A percentile compares a stretch with the other conserved stretches of the same genome.
These are phyloP conservation scores for Mimumesa dahlbomi DNA, from an alignment of 2,888 invertebrate genomes.

Conservation along the genomic window DNA sequence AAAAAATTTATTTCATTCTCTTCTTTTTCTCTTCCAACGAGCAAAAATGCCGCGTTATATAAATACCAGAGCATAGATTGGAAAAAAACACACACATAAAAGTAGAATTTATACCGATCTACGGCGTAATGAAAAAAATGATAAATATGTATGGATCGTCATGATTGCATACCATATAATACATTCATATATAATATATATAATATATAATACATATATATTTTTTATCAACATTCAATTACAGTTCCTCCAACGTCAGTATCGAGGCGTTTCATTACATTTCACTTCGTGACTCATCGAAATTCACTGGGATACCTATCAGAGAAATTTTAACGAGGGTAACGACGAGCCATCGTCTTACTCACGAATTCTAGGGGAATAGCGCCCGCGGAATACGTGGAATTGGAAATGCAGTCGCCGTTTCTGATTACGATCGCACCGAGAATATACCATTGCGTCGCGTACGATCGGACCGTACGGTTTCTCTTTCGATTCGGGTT, in stretches of 20 bases:
- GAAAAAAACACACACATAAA: too few relatives aligned
- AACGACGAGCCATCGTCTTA: conserved; percentile 42
- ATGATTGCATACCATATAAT: too few relatives aligned
- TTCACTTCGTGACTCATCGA: conserved; percentile 26
- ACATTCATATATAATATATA: too few relatives aligned
- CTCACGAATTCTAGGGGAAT: conserved; percentile 50
- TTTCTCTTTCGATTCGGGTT: background rate
- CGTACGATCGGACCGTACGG: conserved; percentile 16
- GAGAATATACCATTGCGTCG: conserved; percentile 44
- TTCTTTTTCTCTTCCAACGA: too few relatives aligned
- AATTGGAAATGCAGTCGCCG: conserved; percentile 57
- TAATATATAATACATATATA: too few relatives aligned
- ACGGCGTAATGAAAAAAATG: too few relatives aligned
- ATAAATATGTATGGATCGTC: too few relatives aligned
- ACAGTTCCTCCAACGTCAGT: background rate
- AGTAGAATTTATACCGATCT: too few relatives aligned
- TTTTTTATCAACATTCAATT: conserved; percentile 18
- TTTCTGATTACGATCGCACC: conserved; percentile 63
- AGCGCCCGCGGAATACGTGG: conserved; percentile 41
- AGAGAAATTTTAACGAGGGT: conserved; percentile 52
- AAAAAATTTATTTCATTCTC: too few relatives aligned
- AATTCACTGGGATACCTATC: conserved; percentile 42
- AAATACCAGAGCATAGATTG: too few relatives aligned
- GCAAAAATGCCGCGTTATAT: too few relatives aligned
- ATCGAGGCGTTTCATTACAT: conserved; percentile 1